Base-by-base conservation (phyloP, 2,888 invertebrate genomes). In the Nephrotoma flavescens region DNA sequence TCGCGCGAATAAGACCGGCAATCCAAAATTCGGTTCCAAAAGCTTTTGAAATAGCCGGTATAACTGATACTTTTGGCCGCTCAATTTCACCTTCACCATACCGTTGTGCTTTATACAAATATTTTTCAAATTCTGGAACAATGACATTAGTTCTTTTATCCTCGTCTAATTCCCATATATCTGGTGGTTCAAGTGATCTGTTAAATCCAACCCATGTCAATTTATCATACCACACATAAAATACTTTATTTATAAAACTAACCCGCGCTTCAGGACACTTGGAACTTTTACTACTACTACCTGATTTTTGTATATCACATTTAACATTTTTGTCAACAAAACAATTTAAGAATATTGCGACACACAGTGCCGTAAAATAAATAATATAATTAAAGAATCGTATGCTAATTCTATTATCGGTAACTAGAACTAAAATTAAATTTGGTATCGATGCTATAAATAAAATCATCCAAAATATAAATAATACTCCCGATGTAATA, bases 151-250 rank as follows among this genome's bases (percentile, higher is more conserved):
- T 91, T 47, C 90, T 90, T 88, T 93, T 92, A 83, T 91, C 90
- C 11, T 90, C 89, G 88, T 93, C 93, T 88, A 94, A 90, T 52
- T 91, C 90, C 93, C 93, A 94, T 83, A 94, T 89, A 89, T 94
- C 93, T 15, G 91, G 90, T 84, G 90, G 89, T 86, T 91, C 92
- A 87, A 94, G 89, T 1, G 93, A 91, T 87, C 91, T 91, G 86
- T 91, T 91, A 89, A 92, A 93, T 0, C 93, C 93, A 86, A 90
- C 90, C 89, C 92, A 91, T 1, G 93, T 91, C 88, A 93, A 88
- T 11, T 90, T 87, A 88, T 93, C 92, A 89, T 93, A 93, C 94
- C 94, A 94, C 89, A 9, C 92, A 91, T 89, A 93, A 94, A 12
- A 92, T 91, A 71, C 31, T 71, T 71, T 71, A 71, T 71, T 71